phyloP scores from a whole-genome alignment of 2,888 invertebrate genomes.

The Epistrophella euchroma region DNA sequence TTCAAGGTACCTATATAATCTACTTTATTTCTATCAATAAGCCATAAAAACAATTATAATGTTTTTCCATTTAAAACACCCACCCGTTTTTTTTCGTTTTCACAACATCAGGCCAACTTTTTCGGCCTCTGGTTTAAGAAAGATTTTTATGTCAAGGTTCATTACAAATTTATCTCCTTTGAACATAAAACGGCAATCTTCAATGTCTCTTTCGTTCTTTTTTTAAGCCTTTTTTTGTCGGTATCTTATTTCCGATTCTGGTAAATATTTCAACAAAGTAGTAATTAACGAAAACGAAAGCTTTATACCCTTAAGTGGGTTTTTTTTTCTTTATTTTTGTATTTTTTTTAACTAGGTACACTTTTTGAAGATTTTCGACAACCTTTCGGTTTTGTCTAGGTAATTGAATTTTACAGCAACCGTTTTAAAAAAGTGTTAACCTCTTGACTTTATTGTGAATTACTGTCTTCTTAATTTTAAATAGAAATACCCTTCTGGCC shows the following conservation, averaged over 20 bases:
- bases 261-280: slow-evolving; percentile 29
- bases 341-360: background rate
- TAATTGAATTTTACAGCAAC: slow-evolving; percentile 23
- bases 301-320: background rate
- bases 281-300: slow-evolving; percentile 27
- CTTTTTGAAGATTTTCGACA: slow-evolving; percentile 25
- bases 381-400: slow-evolving; percentile 13
- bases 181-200: slow-evolving; percentile 20
- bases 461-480: slow-evolving; percentile 5
- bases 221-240: slow-evolving; percentile 6
- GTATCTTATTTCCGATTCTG: background rate
- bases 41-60: background rate
- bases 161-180: slow-evolving; percentile 4
- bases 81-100: background rate
- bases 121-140: background rate
- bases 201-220: background rate
- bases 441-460: slow-evolving; percentile 26
- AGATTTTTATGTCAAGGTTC: slow-evolving; percentile 30
- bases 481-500: background rate
- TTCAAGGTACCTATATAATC: background rate
- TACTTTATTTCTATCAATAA: background rate
- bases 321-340: background rate
- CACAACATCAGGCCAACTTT: background rate
- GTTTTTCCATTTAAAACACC: background rate
- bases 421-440: slow-evolving; percentile 28